phyloP scores from a whole-genome alignment of 2,888 invertebrate genomes.

The Epinotia demarniana region DNA sequence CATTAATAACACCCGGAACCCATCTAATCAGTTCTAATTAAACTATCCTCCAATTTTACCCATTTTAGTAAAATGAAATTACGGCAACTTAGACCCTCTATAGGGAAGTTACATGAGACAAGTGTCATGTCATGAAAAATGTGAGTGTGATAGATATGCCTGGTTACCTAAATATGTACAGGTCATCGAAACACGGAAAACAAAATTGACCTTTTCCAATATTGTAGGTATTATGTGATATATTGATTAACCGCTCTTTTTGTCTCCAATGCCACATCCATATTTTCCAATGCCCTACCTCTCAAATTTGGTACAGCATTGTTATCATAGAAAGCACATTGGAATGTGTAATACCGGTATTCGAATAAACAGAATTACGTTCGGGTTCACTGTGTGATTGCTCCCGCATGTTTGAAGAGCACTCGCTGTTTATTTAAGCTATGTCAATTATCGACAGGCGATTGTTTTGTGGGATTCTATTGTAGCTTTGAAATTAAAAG shows the following conservation, averaged over 20 bases:
- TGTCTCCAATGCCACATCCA: slow-evolving; percentile 25
- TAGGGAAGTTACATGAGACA: too few relatives aligned
- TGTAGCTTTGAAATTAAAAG: background rate
- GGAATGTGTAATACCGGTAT: slow-evolving; percentile 77
- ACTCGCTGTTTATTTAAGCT: slow-evolving; percentile 40
- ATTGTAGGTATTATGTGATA: too few relatives aligned
- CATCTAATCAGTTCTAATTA: too few relatives aligned
- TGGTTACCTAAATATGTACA: too few relatives aligned
- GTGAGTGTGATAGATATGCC: too few relatives aligned
- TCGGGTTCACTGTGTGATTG: slow-evolving; percentile 50
- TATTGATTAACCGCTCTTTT: background rate
- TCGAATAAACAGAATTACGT: slow-evolving; percentile 67
- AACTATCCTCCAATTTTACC: too few relatives aligned
- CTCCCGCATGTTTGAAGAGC: slow-evolving; percentile 39
- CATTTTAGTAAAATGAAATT: too few relatives aligned
- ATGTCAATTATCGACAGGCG: slow-evolving; percentile 37
- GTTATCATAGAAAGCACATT: slow-evolving; percentile 74
- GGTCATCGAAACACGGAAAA: too few relatives aligned
- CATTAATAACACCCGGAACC: too few relatives aligned
- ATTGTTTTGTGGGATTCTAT: slow-evolving; percentile 35
- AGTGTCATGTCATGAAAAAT: too few relatives aligned
- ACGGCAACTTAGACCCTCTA: too few relatives aligned
- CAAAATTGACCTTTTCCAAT: too few relatives aligned
- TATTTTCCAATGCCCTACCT: slow-evolving; percentile 15
- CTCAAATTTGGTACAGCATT: slow-evolving; percentile 54